Evolutionary conservation across 2,113 vertebrate species (phyloP), one percentile per base, ranked within the genome.

Genomic region (Nesoenas mayeri): DNA sequence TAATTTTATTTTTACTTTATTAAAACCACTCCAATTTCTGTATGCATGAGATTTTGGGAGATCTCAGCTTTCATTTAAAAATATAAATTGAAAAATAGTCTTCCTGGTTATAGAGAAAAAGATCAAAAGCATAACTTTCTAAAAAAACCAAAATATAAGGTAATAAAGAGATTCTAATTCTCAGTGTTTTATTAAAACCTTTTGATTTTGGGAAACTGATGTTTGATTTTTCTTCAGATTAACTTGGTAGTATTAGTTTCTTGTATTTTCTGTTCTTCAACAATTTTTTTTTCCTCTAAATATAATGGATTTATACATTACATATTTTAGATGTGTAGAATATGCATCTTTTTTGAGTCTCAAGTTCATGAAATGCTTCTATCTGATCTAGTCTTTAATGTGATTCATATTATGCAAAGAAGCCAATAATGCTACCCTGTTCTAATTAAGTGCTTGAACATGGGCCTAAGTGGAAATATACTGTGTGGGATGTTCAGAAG

Each of bases 201-300:
- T 73, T 58, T 74, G 16, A 51, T 74, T 85, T 78, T 81, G 54
- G 51, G 69, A 89, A 62, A 31, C 5, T 58, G 42, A 38, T 53
- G 51, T 78, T 54, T 56, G 1, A 22, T 56, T 80, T 90, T 80
- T 77, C 11, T 58, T 28, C 47, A 38, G 17, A 44, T 25, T 56
- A 56, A 54, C 12, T 51, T 70, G 34, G 10, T n/a, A 67, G 4
- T 88, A 32, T 62, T 51, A n/a, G 5, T 85, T 84, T 64, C 14
- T 62, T 81, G 5, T 62, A 25, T 50, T 67, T 93, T 48, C 47
- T 64, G 5, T 53, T 64, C 60, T 57, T 85, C 26, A 60, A 12
- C 2, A 7, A 7, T 58, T 51, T 9, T 15, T 65, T 19, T 15
- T 3, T 2, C 2, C 6, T 21, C 6, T 0, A 0, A 28, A 48